phyloP scores from a whole-genome alignment of 2,113 vertebrate genomes.

The Engraulis encrasicolus region DNA sequence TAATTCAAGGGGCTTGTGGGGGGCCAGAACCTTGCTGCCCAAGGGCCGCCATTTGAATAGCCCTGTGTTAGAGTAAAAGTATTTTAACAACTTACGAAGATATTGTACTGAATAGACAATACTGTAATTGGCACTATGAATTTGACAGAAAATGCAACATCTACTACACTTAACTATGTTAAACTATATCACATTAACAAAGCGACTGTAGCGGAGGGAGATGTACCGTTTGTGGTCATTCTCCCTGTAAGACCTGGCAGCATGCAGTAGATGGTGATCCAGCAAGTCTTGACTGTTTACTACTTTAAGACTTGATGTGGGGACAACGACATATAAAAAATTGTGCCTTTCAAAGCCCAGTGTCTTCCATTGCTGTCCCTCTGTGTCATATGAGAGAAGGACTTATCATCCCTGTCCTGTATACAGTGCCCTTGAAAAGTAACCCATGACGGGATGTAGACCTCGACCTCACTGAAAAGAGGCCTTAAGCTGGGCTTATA shows the following conservation, averaged over 20 bases:
- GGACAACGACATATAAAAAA: not conserved
- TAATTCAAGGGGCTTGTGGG: too few species aligned
- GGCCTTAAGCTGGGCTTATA: too few species aligned
- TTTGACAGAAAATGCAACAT: too few species aligned
- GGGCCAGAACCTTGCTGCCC: too few species aligned
- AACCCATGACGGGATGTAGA: constrained; percentile 27
- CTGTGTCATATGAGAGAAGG: constrained; percentile 27
- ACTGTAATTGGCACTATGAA: too few species aligned
- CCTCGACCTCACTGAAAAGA: constrained; percentile 15
- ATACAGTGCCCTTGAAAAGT: constrained; percentile 16
- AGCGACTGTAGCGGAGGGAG: not conserved
- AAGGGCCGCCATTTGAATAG: too few species aligned
- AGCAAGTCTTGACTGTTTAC: constrained; percentile 8
- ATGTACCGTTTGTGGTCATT: not conserved
- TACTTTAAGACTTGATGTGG: not conserved
- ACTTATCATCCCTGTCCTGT: constrained; percentile 34
- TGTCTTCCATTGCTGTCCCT: constrained; percentile 30
- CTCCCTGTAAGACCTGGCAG: constrained; percentile 11
- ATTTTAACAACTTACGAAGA: too few species aligned
- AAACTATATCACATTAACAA: too few species aligned
- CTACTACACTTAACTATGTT: too few species aligned
- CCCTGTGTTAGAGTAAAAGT: too few species aligned
- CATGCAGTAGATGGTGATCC: constrained; percentile 26
- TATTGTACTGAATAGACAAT: too few species aligned
- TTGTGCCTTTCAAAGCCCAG: constrained; percentile 28